Conservation (phyloP, 2,888 invertebrate species). For the Drosophila tanythrix region DNA sequence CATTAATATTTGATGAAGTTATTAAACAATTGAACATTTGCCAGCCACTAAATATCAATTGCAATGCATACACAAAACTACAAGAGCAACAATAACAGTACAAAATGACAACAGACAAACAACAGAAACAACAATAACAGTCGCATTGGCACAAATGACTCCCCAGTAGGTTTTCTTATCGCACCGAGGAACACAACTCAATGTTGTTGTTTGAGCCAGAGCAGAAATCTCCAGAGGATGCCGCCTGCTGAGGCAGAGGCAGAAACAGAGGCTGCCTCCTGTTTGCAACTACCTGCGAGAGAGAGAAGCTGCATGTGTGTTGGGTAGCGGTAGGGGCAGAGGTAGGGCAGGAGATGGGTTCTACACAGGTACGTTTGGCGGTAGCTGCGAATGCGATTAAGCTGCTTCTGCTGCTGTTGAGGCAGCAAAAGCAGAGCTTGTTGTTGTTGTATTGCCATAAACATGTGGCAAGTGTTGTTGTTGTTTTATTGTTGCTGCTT, state of each 20-base stretch:
- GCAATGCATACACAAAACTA: constrained; percentile 30
- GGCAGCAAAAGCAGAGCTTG: constrained; percentile 5
- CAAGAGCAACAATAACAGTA: constrained; percentile 1
- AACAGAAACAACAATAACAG: not conserved
- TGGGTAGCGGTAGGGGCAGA: not conserved
- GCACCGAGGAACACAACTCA: constrained; percentile 48
- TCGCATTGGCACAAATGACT: constrained; percentile 58
- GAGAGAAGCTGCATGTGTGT: constrained; percentile 14
- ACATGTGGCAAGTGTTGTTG: constrained; percentile 66
- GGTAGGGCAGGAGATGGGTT: not conserved
- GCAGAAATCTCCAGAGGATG: constrained; percentile 59
- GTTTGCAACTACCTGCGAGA: constrained; percentile 32
- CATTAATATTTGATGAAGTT: constrained; percentile 38
- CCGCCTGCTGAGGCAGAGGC: constrained; percentile 21
- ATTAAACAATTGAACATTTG: constrained; percentile 40
- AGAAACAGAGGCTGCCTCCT: constrained; percentile 9
- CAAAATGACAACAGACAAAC: not conserved
- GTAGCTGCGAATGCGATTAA: constrained; percentile 64
- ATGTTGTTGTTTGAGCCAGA: constrained; percentile 28
- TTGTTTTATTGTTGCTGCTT: constrained; percentile 22
- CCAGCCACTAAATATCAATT: constrained; percentile 38
- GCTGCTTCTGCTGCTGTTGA: constrained; percentile 49
- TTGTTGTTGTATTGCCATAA: constrained; percentile 58
- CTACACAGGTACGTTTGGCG: constrained; percentile 23
- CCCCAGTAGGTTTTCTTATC: constrained; percentile 68